Conservation (phyloP, 2,888 invertebrate genomes). For the Phanerotoma sp. region DNA sequence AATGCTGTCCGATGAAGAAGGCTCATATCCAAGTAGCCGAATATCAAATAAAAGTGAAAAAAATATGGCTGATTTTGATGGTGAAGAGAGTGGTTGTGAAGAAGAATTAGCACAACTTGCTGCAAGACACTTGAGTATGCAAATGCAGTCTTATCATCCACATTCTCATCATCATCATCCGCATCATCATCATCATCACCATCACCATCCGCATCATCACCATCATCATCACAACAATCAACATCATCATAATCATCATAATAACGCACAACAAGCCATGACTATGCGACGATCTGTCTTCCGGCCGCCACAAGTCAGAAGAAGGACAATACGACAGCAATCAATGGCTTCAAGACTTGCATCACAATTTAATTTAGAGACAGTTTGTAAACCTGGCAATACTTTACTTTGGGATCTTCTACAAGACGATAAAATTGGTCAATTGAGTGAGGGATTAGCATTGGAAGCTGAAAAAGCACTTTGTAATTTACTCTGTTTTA, state of each 20-base stretch:
- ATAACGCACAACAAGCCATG: conserved; percentile 40
- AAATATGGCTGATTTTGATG: conserved; percentile 93
- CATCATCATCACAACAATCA: conserved; percentile 24
- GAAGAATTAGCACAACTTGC: conserved; percentile 79
- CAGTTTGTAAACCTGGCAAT: conserved; percentile 88
- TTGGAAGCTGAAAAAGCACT: conserved; percentile 93
- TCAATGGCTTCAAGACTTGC: conserved; percentile 41
- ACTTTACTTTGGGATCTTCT: conserved; percentile 92
- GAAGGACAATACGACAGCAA: conserved; percentile 34
- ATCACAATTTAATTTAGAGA: conserved; percentile 64
- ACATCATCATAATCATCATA: conserved; percentile 25
- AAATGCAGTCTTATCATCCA: conserved; percentile 55
- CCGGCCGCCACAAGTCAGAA: conserved; percentile 39
- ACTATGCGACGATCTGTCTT: conserved; percentile 48
- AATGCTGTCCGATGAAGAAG: conserved; percentile 58
- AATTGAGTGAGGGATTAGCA: conserved; percentile 86
- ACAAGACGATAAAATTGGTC: conserved; percentile 86
- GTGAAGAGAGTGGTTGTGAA: conserved; percentile 85
- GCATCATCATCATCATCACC: conserved; percentile 25
- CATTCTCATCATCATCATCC: conserved; percentile 46
- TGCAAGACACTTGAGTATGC: conserved; percentile 59
- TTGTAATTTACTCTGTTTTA: conserved; percentile 85
- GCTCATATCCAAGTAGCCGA: conserved; percentile 85
- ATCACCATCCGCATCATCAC: conserved; percentile 26
- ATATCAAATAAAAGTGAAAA: conserved; percentile 93